These are phyloP conservation scores for Slavum lentiscoides DNA, from an alignment of 2,888 invertebrate genomes.

Conservation along the genomic window DNA sequence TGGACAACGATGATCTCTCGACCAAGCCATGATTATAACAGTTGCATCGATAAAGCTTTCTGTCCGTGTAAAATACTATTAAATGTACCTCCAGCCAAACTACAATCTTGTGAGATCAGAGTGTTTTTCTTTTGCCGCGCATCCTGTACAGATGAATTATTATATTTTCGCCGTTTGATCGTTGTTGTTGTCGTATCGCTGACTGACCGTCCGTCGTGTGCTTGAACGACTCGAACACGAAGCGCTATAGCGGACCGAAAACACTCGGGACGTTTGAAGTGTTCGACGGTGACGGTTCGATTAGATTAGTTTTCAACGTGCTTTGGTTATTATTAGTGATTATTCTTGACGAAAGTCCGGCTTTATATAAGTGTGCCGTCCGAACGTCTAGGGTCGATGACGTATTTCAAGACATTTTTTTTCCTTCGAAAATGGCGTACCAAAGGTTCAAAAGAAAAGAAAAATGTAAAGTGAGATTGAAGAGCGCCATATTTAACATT, in stretches of 20 bases:
- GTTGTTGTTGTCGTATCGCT: not conserved
- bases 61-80: no score
- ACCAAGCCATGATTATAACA: no score
- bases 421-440: conserved; percentile 5
- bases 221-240: conserved; percentile 15
- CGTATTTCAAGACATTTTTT: not conserved
- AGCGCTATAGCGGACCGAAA: not conserved
- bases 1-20: no score
- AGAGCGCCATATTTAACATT: conserved; percentile 28
- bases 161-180: not conserved
- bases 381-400: conserved; percentile 1
- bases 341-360: conserved; percentile 1
- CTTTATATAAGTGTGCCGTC: not conserved
- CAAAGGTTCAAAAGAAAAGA: conserved; percentile 1
- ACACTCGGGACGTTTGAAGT: conserved; percentile 2
- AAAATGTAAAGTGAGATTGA: conserved; percentile 16
- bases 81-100: no score
- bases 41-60: no score
- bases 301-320: conserved; percentile 27
- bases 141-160: no score
- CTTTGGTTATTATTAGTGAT: conserved; percentile 30
- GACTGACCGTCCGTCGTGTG: not conserved
- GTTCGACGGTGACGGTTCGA: conserved; percentile 7
- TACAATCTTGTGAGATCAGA: no score
- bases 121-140: no score